Evolutionary conservation across 2,797 vertebrate genomes (phyloP).

Genomic region (Pangasius krempfi): DNA sequence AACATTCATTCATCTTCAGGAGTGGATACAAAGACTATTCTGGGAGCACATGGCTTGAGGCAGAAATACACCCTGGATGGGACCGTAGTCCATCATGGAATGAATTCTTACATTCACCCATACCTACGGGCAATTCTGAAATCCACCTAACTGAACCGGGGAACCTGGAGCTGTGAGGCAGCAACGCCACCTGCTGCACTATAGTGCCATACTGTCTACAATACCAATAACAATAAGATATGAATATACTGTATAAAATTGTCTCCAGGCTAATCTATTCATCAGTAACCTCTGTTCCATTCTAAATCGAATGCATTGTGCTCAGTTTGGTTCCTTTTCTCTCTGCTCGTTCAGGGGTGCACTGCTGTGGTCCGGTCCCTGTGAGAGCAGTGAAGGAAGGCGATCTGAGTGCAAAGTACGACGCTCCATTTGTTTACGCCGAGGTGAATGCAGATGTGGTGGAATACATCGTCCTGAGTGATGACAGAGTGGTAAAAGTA

Average conservation of each 20-base stretch:
- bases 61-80: not conserved
- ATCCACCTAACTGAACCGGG: not conserved
- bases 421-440: constrained; percentile 85
- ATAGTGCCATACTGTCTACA: not conserved
- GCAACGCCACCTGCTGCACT: no score
- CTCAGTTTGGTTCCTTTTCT: not conserved
- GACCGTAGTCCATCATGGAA: not conserved
- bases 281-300: not conserved
- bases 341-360: constrained; percentile 72
- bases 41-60: not conserved
- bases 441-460: constrained; percentile 91
- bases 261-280: not conserved
- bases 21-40: not conserved
- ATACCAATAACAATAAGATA: not conserved
- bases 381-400: constrained; percentile 85
- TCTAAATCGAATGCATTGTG: no score
- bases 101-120: not conserved
- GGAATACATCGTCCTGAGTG: constrained; percentile 68
- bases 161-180: not conserved
- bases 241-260: not conserved
- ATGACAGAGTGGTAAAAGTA: constrained; percentile 69
- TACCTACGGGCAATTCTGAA: not conserved
- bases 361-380: constrained; percentile 85
- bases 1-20: not conserved
- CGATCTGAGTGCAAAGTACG: constrained; percentile 80